Conservation (phyloP, 2,888 invertebrate genomes). For the Prenolepis imparis region DNA sequence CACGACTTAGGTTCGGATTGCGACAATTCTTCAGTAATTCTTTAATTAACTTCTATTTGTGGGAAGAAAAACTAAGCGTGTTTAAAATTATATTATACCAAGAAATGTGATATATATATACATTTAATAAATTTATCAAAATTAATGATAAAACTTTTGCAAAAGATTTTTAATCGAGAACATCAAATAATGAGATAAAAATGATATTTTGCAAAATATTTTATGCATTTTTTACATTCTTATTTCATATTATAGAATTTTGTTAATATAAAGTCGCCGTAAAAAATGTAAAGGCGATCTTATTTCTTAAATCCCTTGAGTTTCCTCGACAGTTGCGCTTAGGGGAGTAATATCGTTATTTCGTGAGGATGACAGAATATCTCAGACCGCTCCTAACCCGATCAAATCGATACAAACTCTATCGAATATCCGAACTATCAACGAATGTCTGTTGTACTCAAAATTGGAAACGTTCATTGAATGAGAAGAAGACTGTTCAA, state of each 20-base stretch:
- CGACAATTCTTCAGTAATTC: background rate
- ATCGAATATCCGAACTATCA: conserved; percentile 36
- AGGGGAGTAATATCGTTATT: conserved; percentile 38
- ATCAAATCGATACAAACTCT: conserved; percentile 36
- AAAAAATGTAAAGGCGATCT: conserved; percentile 12
- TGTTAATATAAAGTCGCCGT: conserved; percentile 5
- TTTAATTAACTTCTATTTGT: background rate
- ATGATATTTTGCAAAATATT: background rate
- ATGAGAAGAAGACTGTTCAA: background rate
- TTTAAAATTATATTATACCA: background rate
- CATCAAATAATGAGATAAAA: background rate
- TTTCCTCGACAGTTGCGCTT: conserved; percentile 19
- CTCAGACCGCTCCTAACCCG: background rate
- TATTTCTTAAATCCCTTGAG: conserved; percentile 31
- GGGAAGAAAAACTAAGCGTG: background rate
- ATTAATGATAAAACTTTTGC: background rate
- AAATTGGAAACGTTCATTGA: conserved; percentile 41
- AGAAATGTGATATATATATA: background rate
- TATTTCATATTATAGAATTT: background rate
- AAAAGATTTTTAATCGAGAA: background rate
- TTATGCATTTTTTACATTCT: background rate
- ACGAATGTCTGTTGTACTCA: conserved; percentile 26
- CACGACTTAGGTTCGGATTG: background rate
- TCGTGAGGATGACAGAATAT: background rate
- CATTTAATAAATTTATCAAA: background rate